Evolutionary conservation across 2,113 vertebrate genomes (phyloP).

Genomic region (Ictalurus punctatus): DNA sequence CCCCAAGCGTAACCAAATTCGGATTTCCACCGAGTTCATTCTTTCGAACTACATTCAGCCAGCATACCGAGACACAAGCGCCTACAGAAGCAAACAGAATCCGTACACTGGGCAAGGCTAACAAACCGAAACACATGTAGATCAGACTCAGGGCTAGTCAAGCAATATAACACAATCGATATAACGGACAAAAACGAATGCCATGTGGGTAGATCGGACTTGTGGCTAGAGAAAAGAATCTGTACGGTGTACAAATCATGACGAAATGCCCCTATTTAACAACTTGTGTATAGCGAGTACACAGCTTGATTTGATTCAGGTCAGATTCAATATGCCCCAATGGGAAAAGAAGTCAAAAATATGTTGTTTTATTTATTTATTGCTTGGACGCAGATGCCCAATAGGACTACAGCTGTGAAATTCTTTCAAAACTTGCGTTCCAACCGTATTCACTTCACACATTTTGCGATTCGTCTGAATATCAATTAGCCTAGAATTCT

Average conservation of each 20-base stretch:
- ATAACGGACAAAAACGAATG: not conserved
- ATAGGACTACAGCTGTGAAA: not conserved
- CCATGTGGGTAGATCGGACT: not conserved
- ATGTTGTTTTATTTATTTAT: too few species aligned
- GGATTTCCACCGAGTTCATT: not conserved
- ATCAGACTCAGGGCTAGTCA: not conserved
- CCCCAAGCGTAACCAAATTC: not conserved
- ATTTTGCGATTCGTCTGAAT: not conserved
- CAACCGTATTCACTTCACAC: not conserved
- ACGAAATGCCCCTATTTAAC: not conserved
- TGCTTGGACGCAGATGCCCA: too few species aligned
- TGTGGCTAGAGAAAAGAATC: not conserved
- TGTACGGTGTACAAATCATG: not conserved
- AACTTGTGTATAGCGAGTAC: not conserved
- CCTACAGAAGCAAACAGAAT: not conserved
- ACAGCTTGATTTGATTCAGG: not conserved
- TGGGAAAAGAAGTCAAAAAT: not conserved
- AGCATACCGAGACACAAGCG: not conserved
- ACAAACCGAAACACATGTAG: not conserved
- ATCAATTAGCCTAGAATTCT: not conserved
- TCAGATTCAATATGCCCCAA: not conserved
- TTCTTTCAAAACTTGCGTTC: not conserved
- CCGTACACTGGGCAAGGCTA: not conserved
- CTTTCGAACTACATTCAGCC: not conserved
- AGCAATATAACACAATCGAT: not conserved